Evolutionary conservation across 2,888 invertebrate species (phyloP).

Genomic region (Zelleria hepariella): DNA sequence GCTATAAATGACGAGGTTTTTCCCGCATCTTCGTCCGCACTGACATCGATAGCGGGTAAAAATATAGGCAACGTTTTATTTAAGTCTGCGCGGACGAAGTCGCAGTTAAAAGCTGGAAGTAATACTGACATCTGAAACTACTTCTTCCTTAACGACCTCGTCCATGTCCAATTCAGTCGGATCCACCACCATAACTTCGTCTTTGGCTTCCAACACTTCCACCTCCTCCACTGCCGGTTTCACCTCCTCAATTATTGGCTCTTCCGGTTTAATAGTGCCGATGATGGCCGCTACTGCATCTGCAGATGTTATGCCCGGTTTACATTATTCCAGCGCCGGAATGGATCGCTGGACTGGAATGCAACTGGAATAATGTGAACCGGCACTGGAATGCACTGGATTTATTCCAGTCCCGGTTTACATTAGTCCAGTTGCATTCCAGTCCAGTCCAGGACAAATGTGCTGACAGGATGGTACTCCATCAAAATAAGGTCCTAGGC

Average conservation of each 20-base stretch:
- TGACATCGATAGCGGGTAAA: too few species aligned
- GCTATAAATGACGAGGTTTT: too few species aligned
- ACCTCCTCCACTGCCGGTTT: slow-evolving; percentile 7
- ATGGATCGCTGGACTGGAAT: too few species aligned
- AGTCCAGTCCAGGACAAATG: too few species aligned
- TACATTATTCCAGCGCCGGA: background rate
- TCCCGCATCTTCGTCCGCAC: too few species aligned
- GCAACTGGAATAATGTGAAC: too few species aligned
- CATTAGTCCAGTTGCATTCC: too few species aligned
- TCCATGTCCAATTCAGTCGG: slow-evolving; percentile 7
- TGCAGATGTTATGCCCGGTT: slow-evolving; percentile 12
- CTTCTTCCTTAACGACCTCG: background rate
- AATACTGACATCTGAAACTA: background rate
- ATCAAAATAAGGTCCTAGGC: too few species aligned
- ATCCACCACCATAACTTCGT: slow-evolving; percentile 8
- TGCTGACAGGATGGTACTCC: too few species aligned
- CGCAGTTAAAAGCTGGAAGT: background rate
- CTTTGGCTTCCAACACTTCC: slow-evolving; percentile 11
- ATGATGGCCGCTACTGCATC: slow-evolving; percentile 61
- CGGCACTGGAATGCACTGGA: too few species aligned
- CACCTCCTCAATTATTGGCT: background rate
- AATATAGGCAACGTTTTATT: too few species aligned
- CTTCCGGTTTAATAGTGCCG: slow-evolving; percentile 29
- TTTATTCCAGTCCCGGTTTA: too few species aligned
- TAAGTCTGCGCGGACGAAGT: background rate